These are phyloP conservation scores for Diarsia rubi DNA, from an alignment of 2,888 invertebrate genomes.

Conservation along the genomic window DNA sequence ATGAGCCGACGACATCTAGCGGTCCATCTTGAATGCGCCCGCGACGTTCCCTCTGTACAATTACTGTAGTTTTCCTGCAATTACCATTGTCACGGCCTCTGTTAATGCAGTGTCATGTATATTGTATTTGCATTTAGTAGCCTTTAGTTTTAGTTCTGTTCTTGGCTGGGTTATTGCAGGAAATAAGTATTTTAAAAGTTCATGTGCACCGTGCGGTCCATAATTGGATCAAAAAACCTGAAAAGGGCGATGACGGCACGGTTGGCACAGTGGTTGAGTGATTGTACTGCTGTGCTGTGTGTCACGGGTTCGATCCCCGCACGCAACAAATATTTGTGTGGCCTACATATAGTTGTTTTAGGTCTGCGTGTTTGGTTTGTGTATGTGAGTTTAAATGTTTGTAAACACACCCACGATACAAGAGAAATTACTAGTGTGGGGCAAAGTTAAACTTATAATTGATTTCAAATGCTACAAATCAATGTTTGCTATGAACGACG, in stretches of 20 bases:
- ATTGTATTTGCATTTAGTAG: slow-evolving; percentile 27
- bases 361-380: too few species aligned
- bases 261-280: too few species aligned
- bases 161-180: neutral
- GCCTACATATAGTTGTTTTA: too few species aligned
- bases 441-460: too few species aligned
- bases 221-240: neutral
- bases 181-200: neutral
- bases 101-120: slow-evolving; percentile 36
- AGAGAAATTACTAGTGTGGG: too few species aligned
- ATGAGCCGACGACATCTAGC: slow-evolving; percentile 2
- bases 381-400: too few species aligned
- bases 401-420: too few species aligned
- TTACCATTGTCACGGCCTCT: slow-evolving; percentile 58
- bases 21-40: slow-evolving; percentile 34
- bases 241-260: too few species aligned
- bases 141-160: slow-evolving; percentile 9
- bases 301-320: too few species aligned
- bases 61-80: slow-evolving; percentile 63
- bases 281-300: too few species aligned
- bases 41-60: slow-evolving; percentile 33
- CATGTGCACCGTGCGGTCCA: neutral
- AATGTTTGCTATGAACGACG: neutral
- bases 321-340: too few species aligned
- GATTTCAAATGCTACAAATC: too few species aligned